Conservation (phyloP, 2,797 vertebrate genomes). For the Decapterus maruadsi region DNA sequence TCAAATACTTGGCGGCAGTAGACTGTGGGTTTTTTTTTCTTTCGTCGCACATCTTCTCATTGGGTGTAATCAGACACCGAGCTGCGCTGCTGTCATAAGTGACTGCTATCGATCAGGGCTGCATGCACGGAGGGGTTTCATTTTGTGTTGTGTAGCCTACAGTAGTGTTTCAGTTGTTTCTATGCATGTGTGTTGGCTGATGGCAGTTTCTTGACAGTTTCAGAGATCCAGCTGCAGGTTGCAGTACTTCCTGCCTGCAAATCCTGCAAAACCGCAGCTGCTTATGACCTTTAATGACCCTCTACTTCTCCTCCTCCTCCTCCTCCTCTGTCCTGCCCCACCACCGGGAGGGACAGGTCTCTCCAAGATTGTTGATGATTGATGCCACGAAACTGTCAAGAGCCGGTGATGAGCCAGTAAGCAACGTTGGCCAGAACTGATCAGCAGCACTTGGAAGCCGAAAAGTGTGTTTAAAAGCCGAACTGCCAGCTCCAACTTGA, state of each 20-base stretch:
- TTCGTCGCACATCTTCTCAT: conserved; percentile 16
- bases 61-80: conserved; percentile 25
- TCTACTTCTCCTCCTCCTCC: not conserved
- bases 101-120: conserved; percentile 11
- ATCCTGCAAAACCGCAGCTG: conserved; percentile 25
- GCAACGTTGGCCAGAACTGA: not conserved
- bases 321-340: not conserved
- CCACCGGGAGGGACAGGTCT: not conserved
- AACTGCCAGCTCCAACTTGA: not conserved
- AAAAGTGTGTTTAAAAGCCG: not conserved
- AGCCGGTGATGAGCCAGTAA: not conserved
- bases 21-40: not conserved
- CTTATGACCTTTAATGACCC: conserved; percentile 38
- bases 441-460: conserved; percentile 5
- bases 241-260: conserved; percentile 1
- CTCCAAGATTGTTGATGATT: conserved; percentile 14
- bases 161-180: not conserved
- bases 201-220: too few relatives aligned
- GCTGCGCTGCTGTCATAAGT: conserved; percentile 26
- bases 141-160: not conserved
- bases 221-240: conserved; percentile 27
- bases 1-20: conserved; percentile 34
- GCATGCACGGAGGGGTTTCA: conserved; percentile 5
- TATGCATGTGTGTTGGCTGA: too few relatives aligned
- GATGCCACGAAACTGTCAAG: conserved; percentile 3